Evolutionary conservation across 2,113 vertebrate genomes (phyloP), one percentile per base, ranked within the genome.

Genomic region (Saccopteryx leptura): DNA sequence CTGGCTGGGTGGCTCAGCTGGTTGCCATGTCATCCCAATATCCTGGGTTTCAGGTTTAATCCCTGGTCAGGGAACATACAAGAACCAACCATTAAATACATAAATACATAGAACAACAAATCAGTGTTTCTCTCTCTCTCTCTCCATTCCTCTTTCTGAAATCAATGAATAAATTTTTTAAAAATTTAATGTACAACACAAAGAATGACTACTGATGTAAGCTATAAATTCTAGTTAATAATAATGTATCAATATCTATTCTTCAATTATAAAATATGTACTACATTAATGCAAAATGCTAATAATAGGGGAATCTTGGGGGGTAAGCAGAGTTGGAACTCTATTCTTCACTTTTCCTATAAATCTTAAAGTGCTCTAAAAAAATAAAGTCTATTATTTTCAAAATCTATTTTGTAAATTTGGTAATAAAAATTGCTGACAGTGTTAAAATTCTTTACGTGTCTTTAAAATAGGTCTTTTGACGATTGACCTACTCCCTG

Each of bases 371-470:
- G 5, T 65, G 2, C 48, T 58, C n/a, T 63, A 65, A 65, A 68
- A 68, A 93, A 75, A 63, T 28, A 63, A 54, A 80, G 39, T 24
- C 21, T 28, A 54, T 78, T 78, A 58, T 58, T 61, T 76, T 1
- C 9, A n/a, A 46, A 95, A 52, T 80, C 7, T 72, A 13, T 63
- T 92, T 71, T 33, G 2, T 54, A 88, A 75, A 94, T 90, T 72
- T 88, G 19, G 48, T 68, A 81, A 46, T 66, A 72, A 82, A 85
- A 90, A 33, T 12, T 9, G 39, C 12, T 5, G 12, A 68, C 18
- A 71, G 2, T 19, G 3, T 56, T 88, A 82, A 88, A 90, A 68
- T 74, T 76, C n/a, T 28, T 7, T 63, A 54, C 12, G 18, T 24
- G 1, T 82, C 82, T 69, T 92, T 89, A 19, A 76, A 96, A 69